phyloP scores from a whole-genome alignment of 2,113 vertebrate species.

The Hepsetus odoe region DNA sequence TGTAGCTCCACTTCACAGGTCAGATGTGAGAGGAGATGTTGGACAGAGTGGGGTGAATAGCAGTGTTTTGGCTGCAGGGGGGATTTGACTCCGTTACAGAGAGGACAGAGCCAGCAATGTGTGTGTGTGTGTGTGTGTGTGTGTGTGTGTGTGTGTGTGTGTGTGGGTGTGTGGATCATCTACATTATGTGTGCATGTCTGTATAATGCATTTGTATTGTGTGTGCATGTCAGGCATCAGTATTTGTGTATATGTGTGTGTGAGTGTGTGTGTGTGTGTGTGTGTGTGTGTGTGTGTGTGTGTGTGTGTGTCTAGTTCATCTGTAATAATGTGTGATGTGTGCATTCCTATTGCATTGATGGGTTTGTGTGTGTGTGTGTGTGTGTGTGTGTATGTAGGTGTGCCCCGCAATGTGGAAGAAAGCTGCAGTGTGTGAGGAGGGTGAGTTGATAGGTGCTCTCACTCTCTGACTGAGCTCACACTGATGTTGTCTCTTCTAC shows the following conservation, averaged over 20 bases:
- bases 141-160: slow-evolving; percentile 15
- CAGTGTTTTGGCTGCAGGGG: not conserved
- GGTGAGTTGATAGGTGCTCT: slow-evolving; percentile 19
- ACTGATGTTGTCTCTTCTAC: slow-evolving; percentile 24
- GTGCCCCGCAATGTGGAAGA: slow-evolving; percentile 9
- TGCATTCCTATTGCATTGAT: too few relatives aligned
- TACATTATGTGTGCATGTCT: not conserved
- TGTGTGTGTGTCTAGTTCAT: too few relatives aligned
- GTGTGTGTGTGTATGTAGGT: too few relatives aligned
- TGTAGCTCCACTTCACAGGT: not conserved
- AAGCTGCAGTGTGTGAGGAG: slow-evolving; percentile 1
- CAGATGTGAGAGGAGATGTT: slow-evolving; percentile 21
- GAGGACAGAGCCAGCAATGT: slow-evolving; percentile 22
- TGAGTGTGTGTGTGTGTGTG: slow-evolving; percentile 2
- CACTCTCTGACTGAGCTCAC: not conserved
- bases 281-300: slow-evolving; percentile 20
- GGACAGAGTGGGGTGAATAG: slow-evolving; percentile 7
- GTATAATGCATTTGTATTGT: not conserved
- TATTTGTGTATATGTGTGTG: too few relatives aligned
- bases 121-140: slow-evolving; percentile 22
- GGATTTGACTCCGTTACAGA: slow-evolving; percentile 21
- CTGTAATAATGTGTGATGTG: too few relatives aligned
- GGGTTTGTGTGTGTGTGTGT: not conserved
- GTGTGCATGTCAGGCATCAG: slow-evolving; percentile 6
- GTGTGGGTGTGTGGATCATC: too few relatives aligned